Evolutionary conservation across 1,140 invertebrate genomes (phyloP).

Genomic region (Megathymus violae): DNA sequence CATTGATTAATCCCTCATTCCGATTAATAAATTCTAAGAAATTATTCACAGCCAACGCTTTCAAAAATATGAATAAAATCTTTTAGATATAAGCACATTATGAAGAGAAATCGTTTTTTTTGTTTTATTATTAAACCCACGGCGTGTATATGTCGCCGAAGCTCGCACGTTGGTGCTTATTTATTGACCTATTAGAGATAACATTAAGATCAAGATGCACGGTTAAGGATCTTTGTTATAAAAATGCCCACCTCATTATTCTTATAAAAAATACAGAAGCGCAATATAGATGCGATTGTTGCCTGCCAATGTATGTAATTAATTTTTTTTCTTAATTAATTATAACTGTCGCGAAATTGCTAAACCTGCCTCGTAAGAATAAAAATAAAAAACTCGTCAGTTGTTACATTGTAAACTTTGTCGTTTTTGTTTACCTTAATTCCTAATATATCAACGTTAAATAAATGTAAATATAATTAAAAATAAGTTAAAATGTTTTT

Average conservation of each 20-base stretch:
- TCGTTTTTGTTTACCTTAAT: neutral
- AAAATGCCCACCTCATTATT: constrained; percentile 82
- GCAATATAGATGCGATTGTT: constrained; percentile 57
- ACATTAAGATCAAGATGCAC: constrained; percentile 83
- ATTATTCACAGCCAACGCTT: constrained; percentile 17
- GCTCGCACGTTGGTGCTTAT: constrained; percentile 81
- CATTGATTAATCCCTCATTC: no score
- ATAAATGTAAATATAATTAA: no score
- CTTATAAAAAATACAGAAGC: constrained; percentile 72
- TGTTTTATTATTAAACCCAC: constrained; percentile 76
- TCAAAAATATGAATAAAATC: constrained; percentile 49
- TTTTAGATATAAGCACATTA: constrained; percentile 57
- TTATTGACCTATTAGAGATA: constrained; percentile 84
- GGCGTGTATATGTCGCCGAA: constrained; percentile 78
- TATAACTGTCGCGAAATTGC: neutral
- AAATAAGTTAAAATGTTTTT: no score
- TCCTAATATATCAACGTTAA: no score
- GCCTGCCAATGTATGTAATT: neutral
- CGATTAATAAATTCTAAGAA: constrained; percentile 14
- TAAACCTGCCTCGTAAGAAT: no score
- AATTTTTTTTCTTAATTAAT: neutral
- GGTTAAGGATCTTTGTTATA: constrained; percentile 83
- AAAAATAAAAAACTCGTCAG: no score
- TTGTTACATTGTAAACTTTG: neutral
- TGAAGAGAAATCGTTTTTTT: constrained; percentile 65